phyloP scores from a whole-genome alignment of 2,113 vertebrate genomes.

The Barnardius zonarius region DNA sequence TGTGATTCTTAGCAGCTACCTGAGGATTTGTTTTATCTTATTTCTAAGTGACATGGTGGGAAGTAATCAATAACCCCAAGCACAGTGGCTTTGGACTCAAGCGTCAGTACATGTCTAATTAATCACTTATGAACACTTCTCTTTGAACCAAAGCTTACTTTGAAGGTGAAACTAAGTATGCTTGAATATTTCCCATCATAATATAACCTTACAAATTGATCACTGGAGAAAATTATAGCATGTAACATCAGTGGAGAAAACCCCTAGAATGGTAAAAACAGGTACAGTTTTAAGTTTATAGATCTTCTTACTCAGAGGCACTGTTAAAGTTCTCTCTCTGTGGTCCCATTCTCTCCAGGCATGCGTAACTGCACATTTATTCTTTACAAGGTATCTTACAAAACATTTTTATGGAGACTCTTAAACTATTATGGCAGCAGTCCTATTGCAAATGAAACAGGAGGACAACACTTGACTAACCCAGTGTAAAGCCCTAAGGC shows the following conservation, averaged over 20 bases:
- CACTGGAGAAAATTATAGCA: neutral
- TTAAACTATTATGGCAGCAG: neutral
- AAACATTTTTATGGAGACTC: neutral
- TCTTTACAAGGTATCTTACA: neutral
- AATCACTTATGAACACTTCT: neutral
- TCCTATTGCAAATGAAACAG: neutral
- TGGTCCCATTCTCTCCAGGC: neutral
- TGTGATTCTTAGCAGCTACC: neutral
- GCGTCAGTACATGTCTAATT: neutral
- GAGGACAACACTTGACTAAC: neutral
- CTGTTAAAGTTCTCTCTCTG: neutral
- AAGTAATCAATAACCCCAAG: conserved; percentile 9
- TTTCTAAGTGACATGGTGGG: neutral
- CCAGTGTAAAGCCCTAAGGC: neutral
- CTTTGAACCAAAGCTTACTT: neutral
- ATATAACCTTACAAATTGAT: neutral
- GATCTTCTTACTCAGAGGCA: neutral
- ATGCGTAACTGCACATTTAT: neutral
- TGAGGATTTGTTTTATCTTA: neutral
- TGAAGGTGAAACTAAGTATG: neutral
- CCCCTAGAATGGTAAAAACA: neutral
- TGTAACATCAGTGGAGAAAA: neutral
- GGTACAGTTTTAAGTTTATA: neutral
- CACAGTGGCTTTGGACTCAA: neutral
- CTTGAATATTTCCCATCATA: neutral